Evolutionary conservation across 1,140 invertebrate species (phyloP), one percentile per base, ranked within the genome.

Genomic region (Bombus confusus): DNA sequence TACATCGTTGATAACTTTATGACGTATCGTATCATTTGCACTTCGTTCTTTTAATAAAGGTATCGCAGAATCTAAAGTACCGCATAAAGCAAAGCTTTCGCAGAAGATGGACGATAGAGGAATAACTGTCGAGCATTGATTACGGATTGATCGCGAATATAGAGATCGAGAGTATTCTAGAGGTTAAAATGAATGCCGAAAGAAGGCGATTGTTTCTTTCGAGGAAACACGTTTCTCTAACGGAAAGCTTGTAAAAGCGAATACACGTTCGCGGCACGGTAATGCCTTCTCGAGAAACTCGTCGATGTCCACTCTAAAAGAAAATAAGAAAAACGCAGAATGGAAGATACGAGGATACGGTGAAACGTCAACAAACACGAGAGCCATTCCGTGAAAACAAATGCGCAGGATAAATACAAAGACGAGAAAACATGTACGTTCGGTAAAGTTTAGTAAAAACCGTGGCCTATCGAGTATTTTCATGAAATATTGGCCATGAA

Each of bases 371-470:
- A 81, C 80, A 81, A 73, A 62, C 62, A 25, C 1, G 66, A n/a
- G 57, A 64, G 41, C n/a, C n/a, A 39, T 43, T 43, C 12, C 52
- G 52, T 22, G 39, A 37, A 81, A 81, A 81, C 47, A 81, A 71
- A 81, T 81, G 47, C 79, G 69, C 31, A 34, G 59, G 59, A 81
- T 81, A 81, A 81, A 81, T 81, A 81, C 37, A 72, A 41, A 59
- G 47, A 72, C 37, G 68, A 25, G 68, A 5, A 31, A 59, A 72
- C 52, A 81, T 81, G 39, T 62, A 62, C 69, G 41, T 81, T 41
- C 79, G 68, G 9, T 43, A 57, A 81, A 81, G 31, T 37, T 68
- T 22, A 18, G 47, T 52, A 22, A 52, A 52, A 52, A 52, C 28
- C n/a, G 13, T 9, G 25, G 6, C n/a, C 28, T 47, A 80, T 57